phyloP scores from a whole-genome alignment of 2,888 invertebrate species.

The Epinotia ramella region DNA sequence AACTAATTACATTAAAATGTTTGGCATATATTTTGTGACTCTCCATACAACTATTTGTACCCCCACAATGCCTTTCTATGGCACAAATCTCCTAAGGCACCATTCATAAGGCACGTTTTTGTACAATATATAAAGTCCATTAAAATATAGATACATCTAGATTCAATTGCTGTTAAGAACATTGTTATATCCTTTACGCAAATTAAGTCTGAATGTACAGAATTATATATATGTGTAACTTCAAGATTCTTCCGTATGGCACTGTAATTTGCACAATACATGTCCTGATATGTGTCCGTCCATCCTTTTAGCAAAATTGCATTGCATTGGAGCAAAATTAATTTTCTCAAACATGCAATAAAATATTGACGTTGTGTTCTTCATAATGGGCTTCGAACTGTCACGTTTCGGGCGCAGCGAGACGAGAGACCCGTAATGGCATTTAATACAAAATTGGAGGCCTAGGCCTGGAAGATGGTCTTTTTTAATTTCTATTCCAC shows the following conservation, averaged over 20 bases:
- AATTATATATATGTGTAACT: conserved; percentile 47
- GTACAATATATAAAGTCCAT: conserved; percentile 51
- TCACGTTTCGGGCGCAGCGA: too few relatives aligned
- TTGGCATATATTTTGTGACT: conserved; percentile 85
- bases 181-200: background rate
- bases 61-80: conserved; percentile 68
- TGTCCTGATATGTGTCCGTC: conserved; percentile 58
- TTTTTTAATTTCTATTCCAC: too few relatives aligned
- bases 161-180: background rate
- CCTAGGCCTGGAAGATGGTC: too few relatives aligned
- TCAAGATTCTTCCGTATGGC: conserved; percentile 68
- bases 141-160: conserved; percentile 9
- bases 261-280: conserved; percentile 71
- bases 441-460: too few relatives aligned
- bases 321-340: background rate
- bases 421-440: too few relatives aligned
- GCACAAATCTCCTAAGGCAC: conserved; percentile 71
- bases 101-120: conserved; percentile 71
- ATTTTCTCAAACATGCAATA: too few relatives aligned
- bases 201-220: conserved; percentile 30
- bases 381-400: too few relatives aligned
- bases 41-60: conserved; percentile 77
- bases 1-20: conserved; percentile 73
- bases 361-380: too few relatives aligned
- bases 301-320: background rate